Percentiles rank a stretch among this genome's conserved stretches.
phyloP scores from a whole-genome alignment of 2,113 vertebrate genomes.

The Ursus arctos region DNA sequence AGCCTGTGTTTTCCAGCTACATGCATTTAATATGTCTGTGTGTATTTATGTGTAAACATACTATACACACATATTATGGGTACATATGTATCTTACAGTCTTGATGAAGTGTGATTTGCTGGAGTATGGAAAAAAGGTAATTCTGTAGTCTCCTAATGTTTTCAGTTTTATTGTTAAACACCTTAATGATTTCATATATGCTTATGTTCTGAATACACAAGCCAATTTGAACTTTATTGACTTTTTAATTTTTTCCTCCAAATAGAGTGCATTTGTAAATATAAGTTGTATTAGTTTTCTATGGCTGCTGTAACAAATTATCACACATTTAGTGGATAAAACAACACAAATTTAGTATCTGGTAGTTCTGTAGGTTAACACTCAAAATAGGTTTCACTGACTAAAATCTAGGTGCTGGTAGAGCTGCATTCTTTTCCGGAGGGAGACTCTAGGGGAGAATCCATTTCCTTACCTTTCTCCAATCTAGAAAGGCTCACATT shows the following conservation, averaged over 20 bases:
- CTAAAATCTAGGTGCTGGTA: not conserved
- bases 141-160: not conserved
- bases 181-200: not conserved
- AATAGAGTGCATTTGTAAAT: not conserved
- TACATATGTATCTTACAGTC: not conserved
- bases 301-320: not conserved
- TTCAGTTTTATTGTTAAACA: not conserved
- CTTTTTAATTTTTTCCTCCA: not conserved
- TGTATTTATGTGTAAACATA: rapidly evolving
- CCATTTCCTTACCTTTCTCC: not conserved
- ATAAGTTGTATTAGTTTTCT: not conserved
- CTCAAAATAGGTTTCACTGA: not conserved
- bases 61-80: not conserved
- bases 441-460: not conserved
- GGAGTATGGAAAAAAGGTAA: not conserved
- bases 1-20: not conserved
- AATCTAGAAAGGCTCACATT: not conserved
- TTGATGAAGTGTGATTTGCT: not conserved
- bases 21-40: not conserved
- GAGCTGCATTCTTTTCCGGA: not conserved
- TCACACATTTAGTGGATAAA: not conserved
- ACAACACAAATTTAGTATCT: not conserved
- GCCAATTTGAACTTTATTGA: not conserved
- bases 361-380: not conserved
- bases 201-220: not conserved